These are phyloP conservation scores for Daphoenositta chrysoptera DNA, from an alignment of 2,113 vertebrate genomes.

Conservation along the genomic window DNA sequence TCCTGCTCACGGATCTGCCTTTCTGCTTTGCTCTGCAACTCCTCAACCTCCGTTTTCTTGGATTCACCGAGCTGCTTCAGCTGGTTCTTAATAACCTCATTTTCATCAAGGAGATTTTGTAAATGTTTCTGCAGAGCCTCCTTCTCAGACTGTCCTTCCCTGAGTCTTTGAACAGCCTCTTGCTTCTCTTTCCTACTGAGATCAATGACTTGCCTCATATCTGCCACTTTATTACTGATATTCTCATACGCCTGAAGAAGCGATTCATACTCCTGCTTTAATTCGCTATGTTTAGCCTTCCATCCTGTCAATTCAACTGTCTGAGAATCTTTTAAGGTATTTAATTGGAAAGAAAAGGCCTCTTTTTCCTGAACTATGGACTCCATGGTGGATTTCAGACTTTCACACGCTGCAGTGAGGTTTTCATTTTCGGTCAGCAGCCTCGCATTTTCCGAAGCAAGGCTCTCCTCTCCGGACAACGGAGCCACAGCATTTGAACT, in stretches of 20 bases:
- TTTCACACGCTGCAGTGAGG: slow-evolving; percentile 82
- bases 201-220: slow-evolving; percentile 84
- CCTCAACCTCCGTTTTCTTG: slow-evolving; percentile 66
- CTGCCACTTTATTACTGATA: slow-evolving; percentile 83
- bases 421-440: slow-evolving; percentile 79
- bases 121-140: slow-evolving; percentile 63
- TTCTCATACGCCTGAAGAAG: slow-evolving; percentile 87
- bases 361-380: slow-evolving; percentile 86
- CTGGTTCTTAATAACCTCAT: slow-evolving; percentile 65
- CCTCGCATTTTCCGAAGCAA: slow-evolving; percentile 63
- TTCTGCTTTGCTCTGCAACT: slow-evolving; percentile 73
- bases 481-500: background rate
- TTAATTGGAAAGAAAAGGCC: slow-evolving; percentile 85
- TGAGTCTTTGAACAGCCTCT: slow-evolving; percentile 71
- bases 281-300: slow-evolving; percentile 82
- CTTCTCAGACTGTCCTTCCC: slow-evolving; percentile 68
- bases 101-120: slow-evolving; percentile 68
- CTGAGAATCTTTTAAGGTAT: slow-evolving; percentile 84
- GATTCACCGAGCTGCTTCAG: slow-evolving; percentile 68
- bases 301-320: slow-evolving; percentile 84
- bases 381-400: slow-evolving; percentile 85
- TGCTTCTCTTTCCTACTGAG: slow-evolving; percentile 78
- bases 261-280: slow-evolving; percentile 86
- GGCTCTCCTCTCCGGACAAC: slow-evolving; percentile 53
- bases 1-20: slow-evolving; percentile 59